Evolutionary conservation across 2,888 invertebrate species (phyloP), one percentile per base, ranked within the genome.

Genomic region (Digitonthophagus gazella): DNA sequence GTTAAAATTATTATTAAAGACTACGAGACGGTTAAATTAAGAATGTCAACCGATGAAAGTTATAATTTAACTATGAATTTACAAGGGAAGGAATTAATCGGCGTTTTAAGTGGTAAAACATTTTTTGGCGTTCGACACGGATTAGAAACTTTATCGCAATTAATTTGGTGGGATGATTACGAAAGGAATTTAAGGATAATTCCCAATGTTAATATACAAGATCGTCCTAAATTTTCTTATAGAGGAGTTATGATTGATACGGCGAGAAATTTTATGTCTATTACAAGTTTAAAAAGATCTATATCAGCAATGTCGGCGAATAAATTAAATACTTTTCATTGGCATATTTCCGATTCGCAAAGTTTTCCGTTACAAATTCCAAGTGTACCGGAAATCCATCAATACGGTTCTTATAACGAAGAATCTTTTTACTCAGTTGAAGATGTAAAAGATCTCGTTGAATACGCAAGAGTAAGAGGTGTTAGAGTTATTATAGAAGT

Each of bases 311-410:
- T 97, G 97, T 90, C 93, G 0, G 90, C 93, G 61, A 90, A 91
- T 76, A 97, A 97, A 82, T 82, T 97, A 73, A 97, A 97, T 83
- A 93, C 94, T 1, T 92, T 97, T 78, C 97, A 97, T 79, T 97
- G 97, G 97, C 93, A 95, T 78, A 86, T 93, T 22, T 91, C 91
- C 3, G 97, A 97, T 81, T 94, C 96, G 11, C 96, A 97, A 81
- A 95, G 96, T 74, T 97, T 97, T 82, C 97, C 97, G 0, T 90
- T 94, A 80, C 89, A 91, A 72, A 88, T 93, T 2, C 88, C 89
- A 18, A 86, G 88, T 72, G 91, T 90, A 67, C 95, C 95, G 0
- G 89, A 93, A 79, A 84, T 95, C 79, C 91, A 93, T 0, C 87
- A 89, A 72, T 91, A 91, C 80, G 97, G 98, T 16, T 94, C 97